Evolutionary conservation across 2,113 vertebrate genomes (phyloP).

Genomic region (Mus musculus): DNA sequence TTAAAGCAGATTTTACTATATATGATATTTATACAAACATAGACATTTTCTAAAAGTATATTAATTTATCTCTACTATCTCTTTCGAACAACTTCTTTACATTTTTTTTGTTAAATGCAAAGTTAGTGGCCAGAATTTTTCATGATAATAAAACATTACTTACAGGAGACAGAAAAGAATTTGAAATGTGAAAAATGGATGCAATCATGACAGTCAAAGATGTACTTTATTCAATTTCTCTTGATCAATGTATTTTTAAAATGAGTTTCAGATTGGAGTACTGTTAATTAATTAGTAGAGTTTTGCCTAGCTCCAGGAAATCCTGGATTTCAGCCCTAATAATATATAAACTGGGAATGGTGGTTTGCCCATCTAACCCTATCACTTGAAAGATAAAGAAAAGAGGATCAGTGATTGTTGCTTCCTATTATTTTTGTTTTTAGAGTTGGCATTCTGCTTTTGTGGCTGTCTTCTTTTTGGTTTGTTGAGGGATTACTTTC

Average conservation of each 20-base stretch:
- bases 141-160: conserved; percentile 33
- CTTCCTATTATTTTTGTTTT: too few relatives aligned
- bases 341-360: background rate
- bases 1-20: background rate
- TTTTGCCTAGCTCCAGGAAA: background rate
- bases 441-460: too few relatives aligned
- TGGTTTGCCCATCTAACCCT: too few relatives aligned
- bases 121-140: conserved; percentile 53
- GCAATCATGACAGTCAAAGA: conserved; percentile 45
- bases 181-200: conserved; percentile 47
- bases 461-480: too few relatives aligned
- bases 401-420: background rate
- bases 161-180: conserved; percentile 68
- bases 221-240: conserved; percentile 59
- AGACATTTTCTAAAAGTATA: background rate
- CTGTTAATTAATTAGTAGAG: background rate
- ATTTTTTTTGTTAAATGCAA: conserved; percentile 17
- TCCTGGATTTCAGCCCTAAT: background rate
- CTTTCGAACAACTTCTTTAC: conserved; percentile 43
- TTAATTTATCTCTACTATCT: conserved; percentile 32
- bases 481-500: too few relatives aligned
- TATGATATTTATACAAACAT: background rate
- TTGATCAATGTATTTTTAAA: conserved; percentile 57
- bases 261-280: background rate
- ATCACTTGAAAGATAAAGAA: too few relatives aligned